These are phyloP conservation scores for Podarcis raffonei DNA, from an alignment of 2,113 vertebrate species.

Conservation along the genomic window DNA sequence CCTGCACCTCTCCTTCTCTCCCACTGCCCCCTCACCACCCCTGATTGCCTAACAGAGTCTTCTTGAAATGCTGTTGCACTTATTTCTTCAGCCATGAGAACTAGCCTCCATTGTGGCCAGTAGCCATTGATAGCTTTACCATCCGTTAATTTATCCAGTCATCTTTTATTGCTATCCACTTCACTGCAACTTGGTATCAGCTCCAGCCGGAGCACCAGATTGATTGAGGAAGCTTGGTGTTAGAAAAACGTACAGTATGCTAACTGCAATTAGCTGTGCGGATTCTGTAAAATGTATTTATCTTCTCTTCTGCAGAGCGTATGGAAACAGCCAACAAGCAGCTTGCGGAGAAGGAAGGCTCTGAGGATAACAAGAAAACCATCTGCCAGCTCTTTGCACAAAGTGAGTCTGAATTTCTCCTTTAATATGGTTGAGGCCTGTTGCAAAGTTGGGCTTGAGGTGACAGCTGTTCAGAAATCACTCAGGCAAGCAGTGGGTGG, in stretches of 20 bases:
- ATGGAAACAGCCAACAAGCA: conserved; percentile 98
- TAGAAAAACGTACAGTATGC: neutral
- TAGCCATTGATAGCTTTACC: no score
- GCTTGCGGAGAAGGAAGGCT: conserved; percentile 91
- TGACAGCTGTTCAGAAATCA: neutral
- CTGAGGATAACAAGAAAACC: conserved; percentile 95
- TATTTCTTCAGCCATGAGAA: no score
- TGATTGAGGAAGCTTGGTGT: neutral
- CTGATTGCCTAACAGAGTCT: no score
- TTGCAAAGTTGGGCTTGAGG: neutral
- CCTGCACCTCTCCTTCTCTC: no score
- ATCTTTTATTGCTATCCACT: no score
- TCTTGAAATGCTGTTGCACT: no score
- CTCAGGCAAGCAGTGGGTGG: neutral
- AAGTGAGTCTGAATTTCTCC: conserved; percentile 80
- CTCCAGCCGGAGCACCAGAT: no score
- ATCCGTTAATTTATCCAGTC: no score
- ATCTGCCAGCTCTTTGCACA: conserved; percentile 95
- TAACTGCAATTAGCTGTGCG: neutral
- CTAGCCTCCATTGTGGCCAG: no score
- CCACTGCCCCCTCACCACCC: no score
- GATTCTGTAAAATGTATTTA: neutral
- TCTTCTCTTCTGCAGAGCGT: conserved; percentile 81
- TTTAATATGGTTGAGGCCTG: neutral
- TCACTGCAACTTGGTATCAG: no score